Evolutionary conservation across 2,797 vertebrate species (phyloP).

Genomic region (Melanotaenia parkinsoni): DNA sequence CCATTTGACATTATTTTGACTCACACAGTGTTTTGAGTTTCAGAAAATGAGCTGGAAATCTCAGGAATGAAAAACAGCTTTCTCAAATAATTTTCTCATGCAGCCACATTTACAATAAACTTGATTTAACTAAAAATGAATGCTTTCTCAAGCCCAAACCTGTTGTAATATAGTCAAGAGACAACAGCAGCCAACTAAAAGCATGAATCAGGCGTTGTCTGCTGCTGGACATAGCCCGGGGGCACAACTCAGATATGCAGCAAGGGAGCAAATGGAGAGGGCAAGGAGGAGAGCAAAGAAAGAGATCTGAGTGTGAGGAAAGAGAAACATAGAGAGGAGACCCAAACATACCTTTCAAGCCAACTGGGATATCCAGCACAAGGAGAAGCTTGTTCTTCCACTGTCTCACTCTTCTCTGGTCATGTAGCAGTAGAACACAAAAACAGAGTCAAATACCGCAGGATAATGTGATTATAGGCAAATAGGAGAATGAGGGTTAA

Average conservation of each 20-base stretch:
- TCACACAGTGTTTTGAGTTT: slow-evolving; percentile 3
- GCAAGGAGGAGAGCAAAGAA: slow-evolving; percentile 33
- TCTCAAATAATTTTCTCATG: slow-evolving; percentile 20
- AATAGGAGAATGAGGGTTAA: slow-evolving; percentile 76
- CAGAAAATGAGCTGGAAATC: background rate
- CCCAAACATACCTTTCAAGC: slow-evolving; percentile 30
- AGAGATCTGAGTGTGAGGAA: slow-evolving; percentile 18
- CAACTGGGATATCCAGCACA: slow-evolving; percentile 66
- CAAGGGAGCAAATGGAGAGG: slow-evolving; percentile 33
- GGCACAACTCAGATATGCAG: slow-evolving; percentile 63
- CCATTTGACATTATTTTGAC: slow-evolving; percentile 30
- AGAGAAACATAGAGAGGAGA: slow-evolving; percentile 15
- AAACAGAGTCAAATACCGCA: slow-evolving; percentile 71
- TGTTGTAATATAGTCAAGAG: slow-evolving; percentile 40
- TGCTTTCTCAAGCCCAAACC: slow-evolving; percentile 14
- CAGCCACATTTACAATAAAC: slow-evolving; percentile 6
- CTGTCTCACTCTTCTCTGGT: slow-evolving; percentile 37
- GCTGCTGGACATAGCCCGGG: slow-evolving; percentile 60
- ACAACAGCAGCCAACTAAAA: slow-evolving; percentile 29
- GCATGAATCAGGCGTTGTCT: slow-evolving; percentile 74
- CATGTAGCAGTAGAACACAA: slow-evolving; percentile 55
- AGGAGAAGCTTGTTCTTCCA: slow-evolving; percentile 73
- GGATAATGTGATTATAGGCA: slow-evolving; percentile 80
- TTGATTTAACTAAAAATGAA: slow-evolving; percentile 16
- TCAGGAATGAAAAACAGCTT: background rate